Percentiles rank a stretch among this genome's conserved stretches.
Evolutionary conservation across 2,113 vertebrate genomes (phyloP).

Genomic region (Albula glossodonta): DNA sequence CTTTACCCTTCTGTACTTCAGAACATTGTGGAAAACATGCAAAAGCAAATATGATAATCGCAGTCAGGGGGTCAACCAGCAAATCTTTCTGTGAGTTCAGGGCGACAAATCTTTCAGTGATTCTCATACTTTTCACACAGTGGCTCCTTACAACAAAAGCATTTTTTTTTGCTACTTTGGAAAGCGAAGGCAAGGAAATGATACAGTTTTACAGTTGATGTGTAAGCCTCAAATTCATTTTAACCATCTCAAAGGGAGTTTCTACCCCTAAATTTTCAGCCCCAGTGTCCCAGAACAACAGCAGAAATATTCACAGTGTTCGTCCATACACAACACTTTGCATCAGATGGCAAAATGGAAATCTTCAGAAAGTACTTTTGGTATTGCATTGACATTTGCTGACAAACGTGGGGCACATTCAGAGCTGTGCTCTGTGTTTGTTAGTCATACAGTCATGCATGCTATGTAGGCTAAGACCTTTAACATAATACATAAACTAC

Average conservation of each 20-base stretch:
- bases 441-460: background rate
- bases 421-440: too few species aligned
- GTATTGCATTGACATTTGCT: too few species aligned
- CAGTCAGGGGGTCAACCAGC: background rate
- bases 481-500: background rate
- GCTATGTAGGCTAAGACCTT: background rate
- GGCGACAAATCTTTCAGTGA: background rate
- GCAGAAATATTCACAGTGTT: background rate
- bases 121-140: background rate
- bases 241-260: too few species aligned
- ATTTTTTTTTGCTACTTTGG: background rate
- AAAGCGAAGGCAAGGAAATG: background rate
- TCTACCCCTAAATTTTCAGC: too few species aligned
- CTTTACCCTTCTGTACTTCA: conserved; percentile 76
- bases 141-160: background rate
- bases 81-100: conserved; percentile 11
- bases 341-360: too few species aligned
- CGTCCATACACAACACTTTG: background rate
- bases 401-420: too few species aligned
- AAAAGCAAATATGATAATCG: background rate
- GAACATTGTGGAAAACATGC: conserved; percentile 66
- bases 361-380: too few species aligned
- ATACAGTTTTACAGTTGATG: background rate
- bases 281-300: background rate
- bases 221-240: too few species aligned